Base-by-base conservation (phyloP, 2,888 invertebrate genomes). In the Pyrochroa serraticornis region DNA sequence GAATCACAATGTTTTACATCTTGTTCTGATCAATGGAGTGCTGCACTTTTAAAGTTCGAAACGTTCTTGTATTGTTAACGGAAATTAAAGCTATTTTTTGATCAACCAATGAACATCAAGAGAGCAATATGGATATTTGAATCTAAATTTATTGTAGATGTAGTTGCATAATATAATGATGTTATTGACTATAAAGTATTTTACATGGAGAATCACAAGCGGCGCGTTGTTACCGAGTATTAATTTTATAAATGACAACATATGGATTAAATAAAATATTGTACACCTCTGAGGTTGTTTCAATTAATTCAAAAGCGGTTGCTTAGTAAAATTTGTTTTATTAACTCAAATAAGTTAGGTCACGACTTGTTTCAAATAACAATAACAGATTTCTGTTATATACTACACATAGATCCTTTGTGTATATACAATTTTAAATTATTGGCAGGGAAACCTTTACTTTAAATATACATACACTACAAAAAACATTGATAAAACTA, bases 261-360 rank as follows among this genome's bases (percentile, higher is more conserved):
- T 47, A 41, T 57, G 51, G 46, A 57, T 47, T 56, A 44, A 56
- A 39, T 39, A 39, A 39, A 39, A 50, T 51, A 57, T 57, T 51
- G 51, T 57, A 57, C 57, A 57, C 57, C 51, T 51, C 51, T 8
- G 6, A 34, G 32, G 13, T 47, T 48, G 14, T 39, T 56, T 56
- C 8, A 13, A 37, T 13, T 9, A 33, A n/a, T n/a, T n/a, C n/a
- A 45, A 53, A 36, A 43, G 8, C 22, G 41, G 33, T 33, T 35
- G 10, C 31, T 73, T 78, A 78, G 74, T 79, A 79, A 79, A 79
- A 79, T 75, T 75, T 76, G 69, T 74, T 79, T 79, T 77, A 77
- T 78, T 78, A 79, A 79, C 79, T 79, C 76, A 79, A 79, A 79
- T 79, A 79, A 79, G 79, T 79, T 79, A 79, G 76, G 76, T 79